Conservation (phyloP, 2,888 invertebrate species). For the Keiferia lycopersicella region DNA sequence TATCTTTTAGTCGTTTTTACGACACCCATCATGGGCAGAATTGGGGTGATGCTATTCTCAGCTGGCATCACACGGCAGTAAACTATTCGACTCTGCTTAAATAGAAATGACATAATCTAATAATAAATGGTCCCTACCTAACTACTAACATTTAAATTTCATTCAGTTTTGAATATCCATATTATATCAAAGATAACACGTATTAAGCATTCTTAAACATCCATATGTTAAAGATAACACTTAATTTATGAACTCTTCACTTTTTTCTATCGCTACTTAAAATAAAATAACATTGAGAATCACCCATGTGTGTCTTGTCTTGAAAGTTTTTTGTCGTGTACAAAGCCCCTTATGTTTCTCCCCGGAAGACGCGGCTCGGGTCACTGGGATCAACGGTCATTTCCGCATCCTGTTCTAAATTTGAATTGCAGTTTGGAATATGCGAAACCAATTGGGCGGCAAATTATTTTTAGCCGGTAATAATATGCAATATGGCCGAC, state of each 20-base stretch:
- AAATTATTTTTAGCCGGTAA: conserved; percentile 12
- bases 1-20: too few relatives aligned
- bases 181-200: not conserved
- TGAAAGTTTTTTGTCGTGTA: conserved; percentile 1
- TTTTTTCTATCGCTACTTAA: conserved; percentile 9
- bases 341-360: not conserved
- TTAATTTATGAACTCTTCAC: conserved; percentile 2
- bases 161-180: not conserved
- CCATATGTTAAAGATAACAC: not conserved
- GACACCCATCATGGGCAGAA: too few relatives aligned
- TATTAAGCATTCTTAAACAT: too few relatives aligned
- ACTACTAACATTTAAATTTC: not conserved
- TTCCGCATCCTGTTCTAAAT: conserved; percentile 21
- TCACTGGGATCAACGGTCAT: conserved; percentile 22
- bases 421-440: conserved; percentile 5
- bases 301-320: conserved; percentile 15
- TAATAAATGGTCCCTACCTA: not conserved
- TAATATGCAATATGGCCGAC: not conserved
- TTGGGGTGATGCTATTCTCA: too few relatives aligned
- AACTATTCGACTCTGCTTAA: too few relatives aligned
- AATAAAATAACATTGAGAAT: conserved; percentile 2
- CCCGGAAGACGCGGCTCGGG: conserved; percentile 19
- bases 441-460: conserved; percentile 10
- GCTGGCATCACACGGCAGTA: too few relatives aligned
- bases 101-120: not conserved